Evolutionary conservation across 2,888 invertebrate species (phyloP), one percentile per base, ranked within the genome.

Genomic region (Marasmarcha lunaedactyla): DNA sequence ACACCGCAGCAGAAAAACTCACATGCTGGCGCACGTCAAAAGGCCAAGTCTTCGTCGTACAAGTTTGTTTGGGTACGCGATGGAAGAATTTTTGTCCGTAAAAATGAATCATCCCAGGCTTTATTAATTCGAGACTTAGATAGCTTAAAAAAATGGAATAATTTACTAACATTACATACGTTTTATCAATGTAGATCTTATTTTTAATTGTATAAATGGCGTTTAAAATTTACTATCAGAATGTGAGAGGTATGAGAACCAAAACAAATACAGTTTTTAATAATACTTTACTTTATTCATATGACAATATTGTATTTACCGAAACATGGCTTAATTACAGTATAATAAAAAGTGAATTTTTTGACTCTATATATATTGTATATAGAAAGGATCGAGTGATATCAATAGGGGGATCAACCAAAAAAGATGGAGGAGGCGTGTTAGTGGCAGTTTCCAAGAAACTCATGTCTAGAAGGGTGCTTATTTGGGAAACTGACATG

Each of bases 211-310:
- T 11, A 30, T 30, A 30, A 11, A 30, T 11, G 10, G 33, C 11
- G 20, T 3, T 20, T 20, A 20, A 20, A 5, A 20, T 20, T 20
- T 20, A 20, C 20, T 20, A 20, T 7, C 20, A 38, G 20, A 38
- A 38, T 33, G 33, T 38, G 12, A 20, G 20, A 20, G 38, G 38
- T 9, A 7, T 38, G 7, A 38, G 38, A 33, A 38, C 38, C 13
- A 38, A 38, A 33, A 38, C 38, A 2, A 38, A 37, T 27, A 10
- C 25, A 14, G 37, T 37, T 13, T 37, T 26, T 1, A 37, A 37
- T 6, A 37, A 37, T 27, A 14, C 26, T 12, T n/a, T 37, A 9
- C 20, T n/a, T 12, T 7, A n/a, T 14, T 26, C 25, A 14, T 37
- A 37, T 37, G 26, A 37, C 13, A 26, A 26, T 20, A 37, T 37